Base-by-base conservation (phyloP, 2,888 invertebrate species). In the Malthinus flaveolus region DNA sequence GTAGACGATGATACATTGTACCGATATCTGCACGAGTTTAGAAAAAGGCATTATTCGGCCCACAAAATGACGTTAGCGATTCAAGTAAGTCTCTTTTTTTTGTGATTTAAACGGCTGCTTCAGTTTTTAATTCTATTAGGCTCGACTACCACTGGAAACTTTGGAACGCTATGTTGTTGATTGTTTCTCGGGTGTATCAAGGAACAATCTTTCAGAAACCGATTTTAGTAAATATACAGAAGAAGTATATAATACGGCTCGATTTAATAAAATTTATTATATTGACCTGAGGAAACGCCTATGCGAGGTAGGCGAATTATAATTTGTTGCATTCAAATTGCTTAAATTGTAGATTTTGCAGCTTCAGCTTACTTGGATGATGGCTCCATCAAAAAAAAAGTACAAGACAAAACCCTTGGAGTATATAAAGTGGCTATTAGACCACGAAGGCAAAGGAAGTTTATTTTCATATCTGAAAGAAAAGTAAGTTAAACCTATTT, bases 1-100 rank as follows among this genome's bases (percentile, higher is more conserved):
- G 82, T 89, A 12, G 78, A 83, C 8, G 89, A 90, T 63, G 86
- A 87, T 35, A 82, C 81, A 35, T 78, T 95, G 1, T 86, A 93
- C 70, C 75, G 83, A 31, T 82, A 85, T 1, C 82, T 93, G 5
- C 89, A 91, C 67, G 84, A 88, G 56, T 95, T 93, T 71, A 81
- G 91, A 34, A 81, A 83, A 69, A 80, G 87, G 13, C 89, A 93
- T 75, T 96, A 96, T 73, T 90, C 92, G 34, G 91, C 93, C 7
- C 88, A 95, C 70, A 84, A 91, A 65, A 95, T 96, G 94, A 93
- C 90, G 7, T 78, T 95, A 1, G 90, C 91, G 42, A 84, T 95
- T 12, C 93, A 93, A 81, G 89, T 89, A 32, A 37, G n/a, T 23
- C 2, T 23, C 5, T 23, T 23, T 23, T 23, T 5, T 23, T 23